Evolutionary conservation across 1,140 invertebrate genomes (phyloP).

Genomic region (Ptiloglossa arizonensis): DNA sequence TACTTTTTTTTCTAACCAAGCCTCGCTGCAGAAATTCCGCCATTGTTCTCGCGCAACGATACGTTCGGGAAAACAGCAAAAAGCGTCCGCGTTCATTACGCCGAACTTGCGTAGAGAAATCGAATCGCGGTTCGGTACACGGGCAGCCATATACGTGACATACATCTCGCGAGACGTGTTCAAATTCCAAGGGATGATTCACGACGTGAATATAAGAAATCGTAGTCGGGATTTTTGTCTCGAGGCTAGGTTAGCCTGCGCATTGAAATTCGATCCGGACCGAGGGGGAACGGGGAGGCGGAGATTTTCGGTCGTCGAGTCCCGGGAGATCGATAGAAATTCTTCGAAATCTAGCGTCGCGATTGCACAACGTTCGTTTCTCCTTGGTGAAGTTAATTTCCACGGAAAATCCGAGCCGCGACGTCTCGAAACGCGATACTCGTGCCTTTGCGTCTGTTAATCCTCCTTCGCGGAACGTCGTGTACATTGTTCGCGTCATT

Average conservation of each 20-base stretch:
- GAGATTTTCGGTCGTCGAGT: background rate
- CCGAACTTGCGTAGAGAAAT: constrained; percentile 26
- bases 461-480: background rate
- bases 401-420: constrained; percentile 4
- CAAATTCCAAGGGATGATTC: constrained; percentile 41
- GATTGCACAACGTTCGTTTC: background rate
- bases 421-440: constrained; percentile 22
- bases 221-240: constrained; percentile 21
- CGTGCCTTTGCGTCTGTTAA: background rate
- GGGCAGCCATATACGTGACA: constrained; percentile 32
- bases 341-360: background rate
- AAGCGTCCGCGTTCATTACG: constrained; percentile 23
- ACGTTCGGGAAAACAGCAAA: background rate
- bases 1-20: background rate
- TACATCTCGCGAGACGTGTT: constrained; percentile 35
- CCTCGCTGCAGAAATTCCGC: constrained; percentile 5
- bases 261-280: constrained; percentile 25
- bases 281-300: background rate
- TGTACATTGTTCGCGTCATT: constrained; percentile 18
- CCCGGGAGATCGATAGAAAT: background rate
- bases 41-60: constrained; percentile 12
- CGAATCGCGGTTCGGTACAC: constrained; percentile 10
- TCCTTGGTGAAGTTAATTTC: constrained; percentile 19
- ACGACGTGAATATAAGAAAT: constrained; percentile 33
- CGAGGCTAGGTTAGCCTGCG: background rate